Evolutionary conservation across 53 echinoderm and acorn worm genomes (phyloP).

Genomic region (Patiria pectinifera): DNA sequence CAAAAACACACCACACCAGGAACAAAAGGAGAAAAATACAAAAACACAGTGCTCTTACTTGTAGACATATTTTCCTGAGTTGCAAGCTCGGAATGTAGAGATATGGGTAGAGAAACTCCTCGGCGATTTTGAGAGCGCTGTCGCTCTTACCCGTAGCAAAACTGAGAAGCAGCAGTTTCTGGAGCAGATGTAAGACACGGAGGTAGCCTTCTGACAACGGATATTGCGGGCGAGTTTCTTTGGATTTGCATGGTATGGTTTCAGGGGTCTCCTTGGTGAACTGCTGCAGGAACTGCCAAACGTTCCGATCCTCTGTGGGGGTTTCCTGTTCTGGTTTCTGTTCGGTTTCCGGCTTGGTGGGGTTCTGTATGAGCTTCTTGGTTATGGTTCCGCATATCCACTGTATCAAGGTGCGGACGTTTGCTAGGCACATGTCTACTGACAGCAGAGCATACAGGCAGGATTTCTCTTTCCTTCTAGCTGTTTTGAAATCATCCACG

Average conservation of each 20-base stretch:
- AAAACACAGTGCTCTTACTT: slow-evolving; percentile 54
- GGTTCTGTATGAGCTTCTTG: slow-evolving; percentile 7
- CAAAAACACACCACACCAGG: no score
- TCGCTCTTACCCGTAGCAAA: slow-evolving; percentile 20
- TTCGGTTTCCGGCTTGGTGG: background rate
- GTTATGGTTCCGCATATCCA: slow-evolving; percentile 55
- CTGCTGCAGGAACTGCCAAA: slow-evolving; percentile 32
- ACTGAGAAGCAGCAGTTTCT: slow-evolving; percentile 63
- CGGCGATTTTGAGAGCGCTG: slow-evolving; percentile 68
- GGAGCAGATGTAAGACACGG: slow-evolving; percentile 53
- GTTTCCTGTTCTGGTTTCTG: background rate
- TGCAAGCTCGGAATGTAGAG: slow-evolving; percentile 54
- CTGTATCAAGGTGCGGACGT: slow-evolving; percentile 25
- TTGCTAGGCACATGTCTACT: slow-evolving; percentile 23
- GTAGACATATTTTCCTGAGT: slow-evolving; percentile 53
- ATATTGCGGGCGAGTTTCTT: background rate
- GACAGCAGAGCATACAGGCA: slow-evolving; percentile 44
- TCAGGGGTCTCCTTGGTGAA: background rate
- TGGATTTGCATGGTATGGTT: background rate
- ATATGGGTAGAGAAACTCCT: slow-evolving; percentile 61
- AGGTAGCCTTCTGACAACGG: background rate
- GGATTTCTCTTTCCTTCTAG: slow-evolving; percentile 13
- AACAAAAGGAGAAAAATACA: background rate
- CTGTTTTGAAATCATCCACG: slow-evolving; percentile 42
- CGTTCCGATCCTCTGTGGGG: slow-evolving; percentile 8